phyloP scores from a whole-genome alignment of 2,888 invertebrate genomes.

The Idaea biselata region DNA sequence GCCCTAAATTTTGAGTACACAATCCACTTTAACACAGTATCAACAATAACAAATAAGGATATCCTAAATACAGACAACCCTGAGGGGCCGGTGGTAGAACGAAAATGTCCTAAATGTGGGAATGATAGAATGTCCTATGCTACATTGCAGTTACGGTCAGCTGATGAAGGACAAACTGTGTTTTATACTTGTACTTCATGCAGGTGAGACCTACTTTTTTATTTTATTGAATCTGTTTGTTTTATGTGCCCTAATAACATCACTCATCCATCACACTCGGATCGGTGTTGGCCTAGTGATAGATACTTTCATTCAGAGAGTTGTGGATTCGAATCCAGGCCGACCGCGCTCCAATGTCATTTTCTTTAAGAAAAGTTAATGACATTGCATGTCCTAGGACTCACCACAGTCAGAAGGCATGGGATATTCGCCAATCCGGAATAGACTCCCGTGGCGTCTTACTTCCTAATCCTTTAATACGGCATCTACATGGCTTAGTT shows the following conservation, averaged over 20 bases:
- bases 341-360: too few species aligned
- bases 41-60: conserved; percentile 54
- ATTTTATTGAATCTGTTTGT: not conserved
- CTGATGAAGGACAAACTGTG: conserved; percentile 99
- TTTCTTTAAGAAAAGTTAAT: too few species aligned
- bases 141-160: conserved; percentile 95
- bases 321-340: too few species aligned
- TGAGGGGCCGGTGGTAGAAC: conserved; percentile 90
- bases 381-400: too few species aligned
- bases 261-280: too few species aligned
- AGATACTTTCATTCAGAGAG: too few species aligned
- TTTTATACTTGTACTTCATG: conserved; percentile 98
- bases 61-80: conserved; percentile 63
- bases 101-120: conserved; percentile 92
- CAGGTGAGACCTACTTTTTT: conserved; percentile 81
- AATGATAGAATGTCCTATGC: conserved; percentile 97
- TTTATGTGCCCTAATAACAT: conserved; percentile 1
- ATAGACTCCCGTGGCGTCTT: too few species aligned
- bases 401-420: too few species aligned
- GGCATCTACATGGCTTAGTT: too few species aligned
- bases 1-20: conserved; percentile 84
- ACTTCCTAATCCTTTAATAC: too few species aligned
- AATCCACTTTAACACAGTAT: conserved; percentile 85
- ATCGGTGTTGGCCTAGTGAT: too few species aligned
- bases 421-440: too few species aligned